phyloP scores from a whole-genome alignment of 2,888 invertebrate genomes.

The Chloroclystis v-ata region DNA sequence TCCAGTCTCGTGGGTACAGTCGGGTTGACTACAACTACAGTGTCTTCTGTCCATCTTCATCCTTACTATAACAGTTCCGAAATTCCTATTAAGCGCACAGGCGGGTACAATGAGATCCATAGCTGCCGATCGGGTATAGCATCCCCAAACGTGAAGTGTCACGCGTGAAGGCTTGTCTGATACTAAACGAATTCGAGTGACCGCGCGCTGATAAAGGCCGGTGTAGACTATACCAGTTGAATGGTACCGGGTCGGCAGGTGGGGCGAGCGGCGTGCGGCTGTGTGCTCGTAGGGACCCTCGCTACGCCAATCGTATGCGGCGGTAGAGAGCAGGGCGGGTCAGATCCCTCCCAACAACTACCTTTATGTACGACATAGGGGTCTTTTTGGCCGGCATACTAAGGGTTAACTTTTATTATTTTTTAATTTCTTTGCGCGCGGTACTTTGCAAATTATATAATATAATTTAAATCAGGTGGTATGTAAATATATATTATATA shows the following conservation, averaged over 20 bases:
- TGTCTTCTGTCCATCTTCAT: conserved; percentile 47
- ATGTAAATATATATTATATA: too few species aligned
- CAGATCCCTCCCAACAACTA: conserved; percentile 50
- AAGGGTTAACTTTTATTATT: conserved; percentile 49
- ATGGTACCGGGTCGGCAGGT: conserved; percentile 35
- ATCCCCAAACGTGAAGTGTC: conserved; percentile 67
- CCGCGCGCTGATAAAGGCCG: conserved; percentile 69
- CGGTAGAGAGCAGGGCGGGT: conserved; percentile 50
- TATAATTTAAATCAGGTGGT: not conserved
- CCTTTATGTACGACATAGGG: conserved; percentile 49
- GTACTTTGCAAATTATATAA: conserved; percentile 10
- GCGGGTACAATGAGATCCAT: conserved; percentile 67
- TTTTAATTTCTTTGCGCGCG: conserved; percentile 29
- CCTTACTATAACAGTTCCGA: conserved; percentile 65
- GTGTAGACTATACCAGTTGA: conserved; percentile 52
- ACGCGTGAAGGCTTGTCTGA: conserved; percentile 67
- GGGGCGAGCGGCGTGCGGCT: conserved; percentile 56
- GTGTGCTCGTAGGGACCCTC: conserved; percentile 40
- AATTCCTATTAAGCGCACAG: conserved; percentile 59
- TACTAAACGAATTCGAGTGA: conserved; percentile 69
- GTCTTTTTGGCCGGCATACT: conserved; percentile 38
- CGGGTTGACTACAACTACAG: conserved; percentile 26
- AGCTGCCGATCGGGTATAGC: conserved; percentile 55
- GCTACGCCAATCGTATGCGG: conserved; percentile 52
- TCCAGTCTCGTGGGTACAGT: conserved; percentile 42